phyloP scores from a whole-genome alignment of 2,113 vertebrate species.

The pig (Sus scrofa) region T2T-Sscrofa CM000826.6:116695001-116695500 shows the following conservation, averaged over 20 bases:
- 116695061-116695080: background rate
- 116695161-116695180: background rate
- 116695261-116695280: rapidly evolving
- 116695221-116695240: background rate
- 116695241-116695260: background rate
- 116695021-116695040: background rate
- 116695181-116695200: background rate
- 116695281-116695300: background rate
- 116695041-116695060: background rate
- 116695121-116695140: background rate
- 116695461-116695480: background rate
- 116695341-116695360: background rate
- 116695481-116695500: background rate
- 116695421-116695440: background rate
- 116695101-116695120: background rate
- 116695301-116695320: background rate
- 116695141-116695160: background rate
- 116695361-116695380: background rate
- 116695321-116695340: background rate
- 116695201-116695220: background rate
- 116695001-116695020: background rate
- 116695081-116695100: background rate
- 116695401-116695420: background rate
- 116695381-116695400: background rate
- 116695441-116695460: background rate